Percentiles rank a stretch among this genome's conserved stretches.
These are phyloP conservation scores for Sweltsa coloradensis DNA, from an alignment of 1,140 invertebrate genomes.

Conservation along the genomic window DNA sequence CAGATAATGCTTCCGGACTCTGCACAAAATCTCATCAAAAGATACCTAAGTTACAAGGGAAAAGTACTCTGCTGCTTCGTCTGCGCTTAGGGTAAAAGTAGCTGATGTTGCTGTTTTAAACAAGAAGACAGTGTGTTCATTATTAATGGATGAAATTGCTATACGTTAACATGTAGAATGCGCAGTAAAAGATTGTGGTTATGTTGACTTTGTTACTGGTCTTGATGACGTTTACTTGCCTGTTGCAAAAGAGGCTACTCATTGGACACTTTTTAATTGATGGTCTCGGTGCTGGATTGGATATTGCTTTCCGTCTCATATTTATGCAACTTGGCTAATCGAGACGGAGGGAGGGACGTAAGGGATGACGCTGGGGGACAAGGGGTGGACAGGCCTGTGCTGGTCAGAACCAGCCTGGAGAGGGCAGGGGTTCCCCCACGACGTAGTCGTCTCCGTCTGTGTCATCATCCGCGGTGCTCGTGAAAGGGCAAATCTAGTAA, in stretches of 20 bases:
- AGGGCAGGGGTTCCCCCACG: too few species aligned
- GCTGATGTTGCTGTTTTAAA: slow-evolving; percentile 1
- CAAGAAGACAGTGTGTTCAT: slow-evolving; percentile 15
- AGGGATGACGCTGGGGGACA: too few species aligned
- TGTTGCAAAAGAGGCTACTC: slow-evolving; percentile 14
- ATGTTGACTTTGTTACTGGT: slow-evolving; percentile 21
- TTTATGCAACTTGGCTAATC: too few species aligned
- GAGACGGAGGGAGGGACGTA: too few species aligned
- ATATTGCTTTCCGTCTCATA: too few species aligned
- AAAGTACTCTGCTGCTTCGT: slow-evolving; percentile 19
- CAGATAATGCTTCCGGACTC: too few species aligned
- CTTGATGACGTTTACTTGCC: slow-evolving; percentile 13
- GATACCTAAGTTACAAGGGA: background rate
- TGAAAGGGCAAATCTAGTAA: slow-evolving; percentile 20
- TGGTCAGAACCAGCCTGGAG: too few species aligned
- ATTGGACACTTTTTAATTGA: slow-evolving; percentile 15
- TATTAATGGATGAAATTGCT: slow-evolving; percentile 18
- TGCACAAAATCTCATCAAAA: too few species aligned
- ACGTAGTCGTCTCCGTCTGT: too few species aligned
- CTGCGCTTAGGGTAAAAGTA: slow-evolving; percentile 22
- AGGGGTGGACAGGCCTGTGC: too few species aligned
- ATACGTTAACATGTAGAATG: slow-evolving; percentile 14
- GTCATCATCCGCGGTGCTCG: too few species aligned
- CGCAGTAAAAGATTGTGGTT: slow-evolving; percentile 18
- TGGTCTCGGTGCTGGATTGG: slow-evolving; percentile 11